Percentiles rank a stretch among this genome's conserved stretches.
Conservation (phyloP, 2,797 vertebrate species). For the Bovichtus variegatus region DNA sequence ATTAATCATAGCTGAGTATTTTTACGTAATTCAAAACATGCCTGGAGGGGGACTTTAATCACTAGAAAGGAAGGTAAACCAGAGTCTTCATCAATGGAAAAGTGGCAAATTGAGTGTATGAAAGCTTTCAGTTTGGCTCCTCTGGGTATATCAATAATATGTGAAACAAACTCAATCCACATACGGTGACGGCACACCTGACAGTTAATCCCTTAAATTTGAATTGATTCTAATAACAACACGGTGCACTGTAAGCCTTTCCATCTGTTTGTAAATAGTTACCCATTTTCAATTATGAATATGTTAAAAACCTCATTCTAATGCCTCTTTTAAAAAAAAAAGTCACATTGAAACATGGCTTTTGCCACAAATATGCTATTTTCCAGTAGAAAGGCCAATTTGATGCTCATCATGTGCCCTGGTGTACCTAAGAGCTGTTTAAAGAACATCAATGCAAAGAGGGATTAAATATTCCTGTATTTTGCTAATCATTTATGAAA, state of each 20-base stretch:
- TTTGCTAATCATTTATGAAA: conserved; percentile 87
- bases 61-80: background rate
- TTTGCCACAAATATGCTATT: conserved; percentile 80
- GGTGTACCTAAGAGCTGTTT: conserved; percentile 80
- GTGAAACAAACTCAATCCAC: conserved; percentile 34
- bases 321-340: conserved; percentile 60
- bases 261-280: conserved; percentile 75
- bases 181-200: conserved; percentile 30
- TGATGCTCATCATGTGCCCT: conserved; percentile 83
- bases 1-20: too few species aligned
- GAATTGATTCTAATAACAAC: conserved; percentile 56
- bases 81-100: background rate
- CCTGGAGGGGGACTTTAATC: background rate
- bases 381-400: conserved; percentile 83
- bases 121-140: conserved; percentile 11
- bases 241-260: conserved; percentile 56
- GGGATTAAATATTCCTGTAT: conserved; percentile 88
- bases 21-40: too few species aligned
- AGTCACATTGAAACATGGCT: conserved; percentile 73
- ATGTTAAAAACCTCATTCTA: conserved; percentile 70
- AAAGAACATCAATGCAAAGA: conserved; percentile 83
- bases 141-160: background rate
- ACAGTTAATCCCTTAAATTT: conserved; percentile 45
- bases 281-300: conserved; percentile 78
- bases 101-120: background rate